Evolutionary conservation across 2,888 invertebrate species (phyloP).

Genomic region (Agrypnus murinus): DNA sequence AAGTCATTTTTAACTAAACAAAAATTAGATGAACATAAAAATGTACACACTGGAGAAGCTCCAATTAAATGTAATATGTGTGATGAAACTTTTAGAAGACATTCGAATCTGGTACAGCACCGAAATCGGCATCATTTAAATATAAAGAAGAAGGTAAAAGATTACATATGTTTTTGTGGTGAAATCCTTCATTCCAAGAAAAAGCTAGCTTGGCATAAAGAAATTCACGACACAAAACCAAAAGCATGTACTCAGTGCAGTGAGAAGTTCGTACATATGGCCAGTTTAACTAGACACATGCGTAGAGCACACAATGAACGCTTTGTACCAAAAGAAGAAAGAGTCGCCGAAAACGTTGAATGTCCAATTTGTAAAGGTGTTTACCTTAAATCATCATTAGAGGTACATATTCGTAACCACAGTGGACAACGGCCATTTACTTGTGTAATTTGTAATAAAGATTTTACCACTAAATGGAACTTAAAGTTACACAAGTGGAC

Average conservation of each 20-base stretch:
- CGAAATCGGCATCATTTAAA: constrained; percentile 85
- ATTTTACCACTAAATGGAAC: constrained; percentile 93
- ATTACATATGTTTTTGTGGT: constrained; percentile 77
- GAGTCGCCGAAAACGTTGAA: constrained; percentile 80
- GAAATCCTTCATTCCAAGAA: constrained; percentile 88
- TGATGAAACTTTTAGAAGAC: constrained; percentile 85
- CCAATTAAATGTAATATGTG: constrained; percentile 89
- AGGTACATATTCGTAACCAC: constrained; percentile 87
- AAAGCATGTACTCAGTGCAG: constrained; percentile 90
- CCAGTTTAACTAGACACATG: constrained; percentile 89
- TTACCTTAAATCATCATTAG: constrained; percentile 86
- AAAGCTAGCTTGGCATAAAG: constrained; percentile 89
- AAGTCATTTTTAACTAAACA: constrained; percentile 89
- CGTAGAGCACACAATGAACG: constrained; percentile 86
- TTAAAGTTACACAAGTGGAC: constrained; percentile 92
- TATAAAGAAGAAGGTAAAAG: constrained; percentile 79
- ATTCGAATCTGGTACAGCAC: constrained; percentile 90
- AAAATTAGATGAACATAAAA: constrained; percentile 87
- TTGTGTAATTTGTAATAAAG: constrained; percentile 89
- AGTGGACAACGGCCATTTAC: constrained; percentile 84
- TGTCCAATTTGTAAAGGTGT: constrained; percentile 87
- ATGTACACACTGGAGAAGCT: constrained; percentile 86
- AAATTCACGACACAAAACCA: constrained; percentile 87
- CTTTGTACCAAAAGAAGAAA: constrained; percentile 78
- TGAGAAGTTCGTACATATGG: constrained; percentile 89